phyloP scores from a whole-genome alignment of 2,888 invertebrate species.

The Mantis religiosa region DNA sequence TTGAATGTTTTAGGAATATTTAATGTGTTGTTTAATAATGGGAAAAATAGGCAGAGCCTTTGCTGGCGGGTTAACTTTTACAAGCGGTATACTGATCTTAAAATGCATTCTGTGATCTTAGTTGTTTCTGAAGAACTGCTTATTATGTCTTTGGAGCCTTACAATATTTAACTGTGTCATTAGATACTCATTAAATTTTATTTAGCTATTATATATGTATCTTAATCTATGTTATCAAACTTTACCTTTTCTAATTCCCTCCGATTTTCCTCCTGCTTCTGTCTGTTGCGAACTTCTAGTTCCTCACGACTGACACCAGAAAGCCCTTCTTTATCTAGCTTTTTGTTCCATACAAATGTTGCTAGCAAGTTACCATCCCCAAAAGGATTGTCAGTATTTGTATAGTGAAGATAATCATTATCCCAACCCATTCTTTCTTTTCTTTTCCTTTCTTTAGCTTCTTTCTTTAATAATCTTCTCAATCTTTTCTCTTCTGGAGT shows the following conservation, averaged over 20 bases:
- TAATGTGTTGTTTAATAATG: too few species aligned
- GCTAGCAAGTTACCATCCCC: slow-evolving; percentile 93
- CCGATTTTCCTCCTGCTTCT: slow-evolving; percentile 87
- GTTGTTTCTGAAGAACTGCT: too few species aligned
- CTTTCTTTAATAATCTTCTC: slow-evolving; percentile 83
- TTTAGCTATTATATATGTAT: too few species aligned
- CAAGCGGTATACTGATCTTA: too few species aligned
- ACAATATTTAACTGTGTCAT: too few species aligned
- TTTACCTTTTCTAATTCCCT: slow-evolving; percentile 83
- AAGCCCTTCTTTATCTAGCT: slow-evolving; percentile 89
- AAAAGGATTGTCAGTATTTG: slow-evolving; percentile 97
- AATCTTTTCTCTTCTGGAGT: slow-evolving; percentile 90
- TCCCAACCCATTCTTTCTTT: slow-evolving; percentile 97
- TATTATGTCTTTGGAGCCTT: too few species aligned
- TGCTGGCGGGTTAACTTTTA: too few species aligned
- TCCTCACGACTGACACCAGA: slow-evolving; percentile 72
- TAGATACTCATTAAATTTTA: not conserved
- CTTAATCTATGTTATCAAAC: not conserved
- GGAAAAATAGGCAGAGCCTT: too few species aligned
- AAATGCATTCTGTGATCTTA: too few species aligned
- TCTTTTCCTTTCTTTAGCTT: slow-evolving; percentile 79
- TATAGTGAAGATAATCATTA: slow-evolving; percentile 93
- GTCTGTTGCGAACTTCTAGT: slow-evolving; percentile 74
- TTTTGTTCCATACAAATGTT: slow-evolving; percentile 96
- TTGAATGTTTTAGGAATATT: too few species aligned